Percentiles rank a stretch among this genome's conserved stretches.
Evolutionary conservation across 2,797 vertebrate genomes (phyloP).

Genomic region (Bucorvus abyssinicus): DNA sequence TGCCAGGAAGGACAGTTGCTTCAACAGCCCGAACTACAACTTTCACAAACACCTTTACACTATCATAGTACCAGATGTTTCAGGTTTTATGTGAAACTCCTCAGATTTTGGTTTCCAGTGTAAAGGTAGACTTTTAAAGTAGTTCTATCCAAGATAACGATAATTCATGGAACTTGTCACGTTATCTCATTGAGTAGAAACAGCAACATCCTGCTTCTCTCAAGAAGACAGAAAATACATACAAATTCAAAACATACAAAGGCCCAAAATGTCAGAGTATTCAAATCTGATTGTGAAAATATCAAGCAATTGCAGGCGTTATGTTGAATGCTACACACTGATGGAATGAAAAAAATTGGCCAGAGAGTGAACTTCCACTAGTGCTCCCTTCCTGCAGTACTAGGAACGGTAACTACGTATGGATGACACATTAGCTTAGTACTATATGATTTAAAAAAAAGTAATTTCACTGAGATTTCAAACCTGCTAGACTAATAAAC

Average conservation of each 20-base stretch:
- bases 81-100: background rate
- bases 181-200: background rate
- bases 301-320: background rate
- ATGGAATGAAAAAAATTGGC: background rate
- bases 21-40: background rate
- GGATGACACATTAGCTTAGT: background rate
- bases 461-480: background rate
- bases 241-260: background rate
- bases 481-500: background rate
- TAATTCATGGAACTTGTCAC: background rate
- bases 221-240: background rate
- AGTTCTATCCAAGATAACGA: background rate
- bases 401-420: background rate
- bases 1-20: background rate
- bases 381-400: background rate
- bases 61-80: background rate
- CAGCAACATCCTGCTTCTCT: background rate
- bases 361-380: background rate
- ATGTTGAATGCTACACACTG: background rate
- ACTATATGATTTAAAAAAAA: too few relatives aligned
- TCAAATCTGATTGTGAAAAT: background rate
- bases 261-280: background rate
- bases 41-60: background rate
- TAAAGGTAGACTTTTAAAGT: background rate
- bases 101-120: background rate